Evolutionary conservation across 2,888 invertebrate species (phyloP), one percentile per base, ranked within the genome.

Genomic region (Spisula subtruncata): DNA sequence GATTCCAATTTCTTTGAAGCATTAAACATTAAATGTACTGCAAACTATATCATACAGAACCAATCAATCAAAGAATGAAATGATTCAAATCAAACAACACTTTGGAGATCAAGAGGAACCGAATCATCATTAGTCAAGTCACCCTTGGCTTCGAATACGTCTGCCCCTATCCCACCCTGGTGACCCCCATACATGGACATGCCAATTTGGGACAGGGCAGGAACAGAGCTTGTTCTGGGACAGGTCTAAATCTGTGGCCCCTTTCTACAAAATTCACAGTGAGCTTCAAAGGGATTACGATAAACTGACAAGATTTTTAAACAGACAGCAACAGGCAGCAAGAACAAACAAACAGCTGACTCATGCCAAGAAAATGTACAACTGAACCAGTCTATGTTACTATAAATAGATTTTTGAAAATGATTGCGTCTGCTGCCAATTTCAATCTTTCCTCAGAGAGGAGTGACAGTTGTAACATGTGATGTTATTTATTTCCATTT

Each of bases 321-420:
- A n/a, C n/a, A n/a, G 0, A 84, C 32, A 48, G 41, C 75, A 51
- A 84, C 84, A 35, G 35, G 2, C 14, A 35, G 32, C 75, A 75
- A 75, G 16, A 75, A 35, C 35, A 75, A 41, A 75, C 75, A 80
- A 85, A 85, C 79, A n/a, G 25, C 85, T 85, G 85, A 85, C 79
- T 85, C 85, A 85, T 85, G 32, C 85, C 54, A 54, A 48, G 32
- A 85, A 79, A 56, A 85, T 79, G 85, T 41, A 75, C n/a, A 83
- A 71, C n/a, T 66, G 56, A 66, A 83, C 83, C 41, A 83, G 71
- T 83, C 83, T 83, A 71, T 83, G 71, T 66, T 75, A 46, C 83
- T 83, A 83, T 83, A 46, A 46, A 71, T 83, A 83, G 83, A 83
- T 46, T 48, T 56, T 35, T 60, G 8, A 54, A 35, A 75, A 29